phyloP scores from a whole-genome alignment of 2,888 invertebrate genomes.

The Cryptosula pallasiana region DNA sequence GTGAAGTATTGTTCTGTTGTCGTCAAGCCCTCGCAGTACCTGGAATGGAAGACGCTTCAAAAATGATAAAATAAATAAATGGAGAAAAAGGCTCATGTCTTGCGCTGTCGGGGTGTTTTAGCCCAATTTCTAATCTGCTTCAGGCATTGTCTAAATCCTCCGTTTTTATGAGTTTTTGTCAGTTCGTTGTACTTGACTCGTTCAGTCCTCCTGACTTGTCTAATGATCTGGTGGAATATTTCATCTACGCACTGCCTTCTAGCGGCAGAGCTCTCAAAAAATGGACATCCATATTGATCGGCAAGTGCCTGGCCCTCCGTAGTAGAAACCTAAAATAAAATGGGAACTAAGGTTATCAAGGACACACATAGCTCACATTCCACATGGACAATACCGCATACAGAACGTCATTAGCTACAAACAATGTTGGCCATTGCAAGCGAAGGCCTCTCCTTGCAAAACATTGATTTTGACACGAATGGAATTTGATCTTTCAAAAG shows the following conservation, averaged over 20 bases:
- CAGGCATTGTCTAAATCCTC: constrained; percentile 19
- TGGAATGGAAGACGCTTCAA: too few relatives aligned
- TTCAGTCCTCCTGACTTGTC: constrained; percentile 65
- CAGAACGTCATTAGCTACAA: background rate
- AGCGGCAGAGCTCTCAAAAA: constrained; percentile 86
- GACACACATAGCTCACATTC: background rate
- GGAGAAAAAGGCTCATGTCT: background rate
- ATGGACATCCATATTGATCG: constrained; percentile 79
- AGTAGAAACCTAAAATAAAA: constrained; percentile 62
- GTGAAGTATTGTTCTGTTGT: too few relatives aligned
- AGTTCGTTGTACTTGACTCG: background rate
- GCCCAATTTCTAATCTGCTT: constrained; percentile 13
- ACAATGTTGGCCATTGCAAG: background rate
- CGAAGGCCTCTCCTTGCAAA: background rate
- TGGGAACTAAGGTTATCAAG: background rate
- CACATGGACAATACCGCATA: background rate
- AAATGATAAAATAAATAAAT: background rate
- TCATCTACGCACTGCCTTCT: constrained; percentile 82
- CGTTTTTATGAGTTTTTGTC: background rate
- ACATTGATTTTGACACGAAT: background rate
- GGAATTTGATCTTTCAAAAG: background rate
- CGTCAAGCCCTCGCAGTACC: too few relatives aligned
- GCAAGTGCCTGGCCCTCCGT: constrained; percentile 80
- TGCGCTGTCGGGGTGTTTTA: background rate
- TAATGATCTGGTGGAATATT: constrained; percentile 80